These are phyloP conservation scores for Drosophila pandora DNA, from an alignment of 1,140 invertebrate genomes.

Conservation along the genomic window DNA sequence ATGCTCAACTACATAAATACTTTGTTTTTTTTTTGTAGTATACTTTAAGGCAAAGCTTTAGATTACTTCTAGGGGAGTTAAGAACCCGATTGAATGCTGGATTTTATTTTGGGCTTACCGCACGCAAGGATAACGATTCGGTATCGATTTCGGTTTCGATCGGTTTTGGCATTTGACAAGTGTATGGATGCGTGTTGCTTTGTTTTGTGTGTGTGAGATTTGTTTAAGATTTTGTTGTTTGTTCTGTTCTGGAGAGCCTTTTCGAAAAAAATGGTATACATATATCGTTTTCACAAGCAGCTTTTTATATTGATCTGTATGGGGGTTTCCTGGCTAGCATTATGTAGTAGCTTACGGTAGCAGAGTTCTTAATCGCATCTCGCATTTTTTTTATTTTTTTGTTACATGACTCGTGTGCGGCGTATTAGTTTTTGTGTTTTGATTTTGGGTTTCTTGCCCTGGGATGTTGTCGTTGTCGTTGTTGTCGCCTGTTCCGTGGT, in stretches of 20 bases:
- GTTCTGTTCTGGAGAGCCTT: slow-evolving; percentile 24
- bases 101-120: slow-evolving; percentile 54
- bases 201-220: slow-evolving; percentile 35
- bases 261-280: slow-evolving; percentile 38
- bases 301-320: slow-evolving; percentile 24
- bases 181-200: slow-evolving; percentile 53
- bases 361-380: slow-evolving; percentile 25
- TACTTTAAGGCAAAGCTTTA: slow-evolving; percentile 56
- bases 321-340: slow-evolving; percentile 29
- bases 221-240: slow-evolving; percentile 32
- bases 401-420: slow-evolving; percentile 81
- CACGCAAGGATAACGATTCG: slow-evolving; percentile 53
- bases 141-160: slow-evolving; percentile 26
- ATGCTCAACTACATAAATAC: slow-evolving; percentile 36
- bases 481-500: slow-evolving; percentile 38
- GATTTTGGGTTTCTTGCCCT: slow-evolving; percentile 76
- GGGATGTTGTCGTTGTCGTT: slow-evolving; percentile 12
- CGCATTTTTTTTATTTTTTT: neutral
- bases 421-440: slow-evolving; percentile 83
- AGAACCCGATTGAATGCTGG: slow-evolving; percentile 40
- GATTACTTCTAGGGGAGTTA: slow-evolving; percentile 48
- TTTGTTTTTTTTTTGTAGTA: slow-evolving; percentile 15
- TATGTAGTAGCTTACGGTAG: slow-evolving; percentile 51
- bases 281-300: slow-evolving; percentile 28
- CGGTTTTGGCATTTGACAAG: slow-evolving; percentile 39